A percentile compares a stretch with the other conserved stretches of the same genome.
Conservation (phyloP, 2,113 vertebrate species). For the Zapornia atra region DNA sequence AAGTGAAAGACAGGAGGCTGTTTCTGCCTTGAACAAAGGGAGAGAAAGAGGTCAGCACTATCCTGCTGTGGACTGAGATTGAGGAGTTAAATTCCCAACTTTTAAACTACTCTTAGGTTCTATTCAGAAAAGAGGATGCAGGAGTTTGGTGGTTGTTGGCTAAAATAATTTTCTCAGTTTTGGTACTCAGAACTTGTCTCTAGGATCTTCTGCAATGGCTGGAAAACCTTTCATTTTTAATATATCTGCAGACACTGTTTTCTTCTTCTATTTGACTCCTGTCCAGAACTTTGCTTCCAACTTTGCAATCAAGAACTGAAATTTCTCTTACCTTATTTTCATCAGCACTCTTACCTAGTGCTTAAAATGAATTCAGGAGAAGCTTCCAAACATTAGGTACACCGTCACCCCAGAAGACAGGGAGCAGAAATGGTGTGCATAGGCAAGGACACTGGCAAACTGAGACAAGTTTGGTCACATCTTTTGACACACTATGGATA, state of each 20-base stretch:
- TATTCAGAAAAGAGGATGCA: neutral
- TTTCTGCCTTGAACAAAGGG: neutral
- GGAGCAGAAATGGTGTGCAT: neutral
- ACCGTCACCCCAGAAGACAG: neutral
- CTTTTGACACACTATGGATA: neutral
- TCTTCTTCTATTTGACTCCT: neutral
- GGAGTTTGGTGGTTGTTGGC: neutral
- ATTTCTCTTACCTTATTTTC: neutral
- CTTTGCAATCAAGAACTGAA: neutral
- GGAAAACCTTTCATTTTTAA: neutral
- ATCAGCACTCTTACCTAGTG: neutral
- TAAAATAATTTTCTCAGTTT: neutral
- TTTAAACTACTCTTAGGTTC: neutral
- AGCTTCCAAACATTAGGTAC: neutral
- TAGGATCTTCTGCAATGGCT: neutral
- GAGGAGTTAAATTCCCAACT: neutral
- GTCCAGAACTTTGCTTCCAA: neutral
- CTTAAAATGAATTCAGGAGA: neutral
- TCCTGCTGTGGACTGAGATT: neutral
- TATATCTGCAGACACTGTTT: neutral
- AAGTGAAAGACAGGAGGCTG: neutral
- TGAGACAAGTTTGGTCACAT: neutral
- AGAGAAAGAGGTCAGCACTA: neutral
- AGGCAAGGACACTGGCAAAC: neutral
- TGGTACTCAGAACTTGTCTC: neutral